These are phyloP conservation scores for Zoroaster sp. DNA, from an alignment of 53 echinoderm and acorn worm species.

Conservation along the genomic window DNA sequence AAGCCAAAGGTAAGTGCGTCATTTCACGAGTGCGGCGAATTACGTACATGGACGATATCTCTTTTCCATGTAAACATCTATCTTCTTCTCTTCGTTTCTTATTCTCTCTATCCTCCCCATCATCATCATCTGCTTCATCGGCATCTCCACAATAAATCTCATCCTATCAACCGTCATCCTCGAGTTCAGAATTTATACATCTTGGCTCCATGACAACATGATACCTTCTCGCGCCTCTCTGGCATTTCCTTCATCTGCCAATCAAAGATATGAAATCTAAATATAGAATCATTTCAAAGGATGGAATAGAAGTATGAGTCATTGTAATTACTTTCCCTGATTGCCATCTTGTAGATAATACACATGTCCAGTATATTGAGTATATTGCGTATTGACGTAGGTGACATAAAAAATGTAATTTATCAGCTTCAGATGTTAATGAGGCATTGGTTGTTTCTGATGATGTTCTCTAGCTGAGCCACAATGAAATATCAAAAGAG, in stretches of 20 bases:
- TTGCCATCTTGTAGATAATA: not conserved
- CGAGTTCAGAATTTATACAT: not conserved
- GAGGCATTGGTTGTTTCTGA: not conserved
- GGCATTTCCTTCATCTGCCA: not conserved
- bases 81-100: not conserved
- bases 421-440: not conserved
- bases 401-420: not conserved
- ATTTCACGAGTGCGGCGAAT: too few relatives aligned
- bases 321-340: not conserved
- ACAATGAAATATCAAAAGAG: not conserved
- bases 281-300: slow-evolving; percentile 1
- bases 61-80: not conserved
- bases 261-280: slow-evolving; percentile 13
- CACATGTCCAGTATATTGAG: not conserved
- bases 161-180: not conserved
- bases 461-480: too few relatives aligned
- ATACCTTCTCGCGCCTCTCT: not conserved
- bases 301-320: slow-evolving; percentile 5
- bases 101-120: not conserved
- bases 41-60: too few relatives aligned
- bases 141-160: not conserved
- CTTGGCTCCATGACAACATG: slow-evolving; percentile 37
- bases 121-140: not conserved
- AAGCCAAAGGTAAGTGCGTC: too few relatives aligned
- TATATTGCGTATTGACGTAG: not conserved